Base-by-base conservation (phyloP, 2,888 invertebrate species). In the Drosophila paracracens region DNA sequence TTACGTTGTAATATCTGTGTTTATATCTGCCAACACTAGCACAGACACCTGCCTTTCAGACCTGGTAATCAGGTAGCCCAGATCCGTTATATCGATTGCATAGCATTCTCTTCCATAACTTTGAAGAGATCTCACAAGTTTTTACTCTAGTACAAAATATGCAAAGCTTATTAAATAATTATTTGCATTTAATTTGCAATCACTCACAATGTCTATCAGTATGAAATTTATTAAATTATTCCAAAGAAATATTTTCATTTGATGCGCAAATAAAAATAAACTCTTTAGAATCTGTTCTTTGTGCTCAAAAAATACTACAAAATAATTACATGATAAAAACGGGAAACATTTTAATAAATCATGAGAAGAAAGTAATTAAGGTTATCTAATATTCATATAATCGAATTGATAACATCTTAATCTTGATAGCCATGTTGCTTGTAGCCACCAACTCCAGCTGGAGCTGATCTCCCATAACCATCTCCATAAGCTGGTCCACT, bases 371-470 rank as follows among this genome's bases (percentile, higher is more conserved):
- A 10, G 29, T 18, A 40, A 21, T 13, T 46, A 59, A 38, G 11
- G 6, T 31, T n/a, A 54, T 35, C 10, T 25, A 18, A 4, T 27
- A 54, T 40, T 2, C 46, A 38, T 25, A 11, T 27, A 5, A 6
- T 25, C 21, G 16, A 36, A 6, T 29, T 27, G 58, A 59, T 18
- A 29, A n/a, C 25, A 48, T 51, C 21, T 31, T 0, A 29, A 27
- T n/a, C n/a, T 57, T 74, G 89, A 60, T 89, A 89, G 18, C 85
- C 89, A 25, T 70, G 67, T 2, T 73, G 53, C 18, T 66, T 68
- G 35, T 83, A 83, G 18, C 81, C 81, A 21, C 62, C 68, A 10
- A 51, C 52, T 27, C 35, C 7, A n/a, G 48, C 16, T 13, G 51
- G 21, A n/a, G 27, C 35, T 13, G 54, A 10, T 59, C 69, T 48